These are phyloP conservation scores for Carcharodon carcharias DNA, from an alignment of 2,797 vertebrate species.

Conservation along the genomic window DNA sequence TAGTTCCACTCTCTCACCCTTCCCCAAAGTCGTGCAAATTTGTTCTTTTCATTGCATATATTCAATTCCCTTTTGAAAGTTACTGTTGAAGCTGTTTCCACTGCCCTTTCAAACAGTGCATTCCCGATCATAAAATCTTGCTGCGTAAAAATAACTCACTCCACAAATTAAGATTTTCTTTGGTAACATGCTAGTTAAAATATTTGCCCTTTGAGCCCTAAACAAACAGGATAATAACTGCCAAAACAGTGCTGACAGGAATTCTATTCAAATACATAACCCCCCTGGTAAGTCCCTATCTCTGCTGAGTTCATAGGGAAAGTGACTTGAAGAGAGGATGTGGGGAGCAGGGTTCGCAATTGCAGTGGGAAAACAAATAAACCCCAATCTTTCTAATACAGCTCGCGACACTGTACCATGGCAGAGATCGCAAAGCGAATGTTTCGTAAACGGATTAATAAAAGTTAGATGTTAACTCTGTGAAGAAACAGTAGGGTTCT, in stretches of 20 bases:
- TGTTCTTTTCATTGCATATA: neutral
- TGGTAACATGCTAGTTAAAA: neutral
- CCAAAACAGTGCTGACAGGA: neutral
- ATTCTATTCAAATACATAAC: neutral
- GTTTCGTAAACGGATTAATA: neutral
- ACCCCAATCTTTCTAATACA: neutral
- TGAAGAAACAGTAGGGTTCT: neutral
- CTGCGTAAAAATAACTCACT: neutral
- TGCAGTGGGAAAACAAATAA: neutral
- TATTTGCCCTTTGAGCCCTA: neutral
- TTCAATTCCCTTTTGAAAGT: neutral
- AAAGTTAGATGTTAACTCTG: neutral
- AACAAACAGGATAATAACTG: neutral
- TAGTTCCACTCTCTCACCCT: neutral
- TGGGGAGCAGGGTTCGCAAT: neutral
- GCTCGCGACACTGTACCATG: neutral
- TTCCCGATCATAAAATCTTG: neutral
- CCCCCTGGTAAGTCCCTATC: neutral
- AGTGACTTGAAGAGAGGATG: neutral
- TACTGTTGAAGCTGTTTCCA: neutral
- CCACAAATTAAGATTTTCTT: neutral
- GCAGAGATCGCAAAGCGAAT: neutral
- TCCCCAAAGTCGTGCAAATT: neutral
- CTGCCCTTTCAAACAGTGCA: neutral
- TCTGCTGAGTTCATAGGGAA: neutral